Evolutionary conservation across 1,140 invertebrate genomes (phyloP).

Genomic region (Aphelenchoides fujianensis): DNA sequence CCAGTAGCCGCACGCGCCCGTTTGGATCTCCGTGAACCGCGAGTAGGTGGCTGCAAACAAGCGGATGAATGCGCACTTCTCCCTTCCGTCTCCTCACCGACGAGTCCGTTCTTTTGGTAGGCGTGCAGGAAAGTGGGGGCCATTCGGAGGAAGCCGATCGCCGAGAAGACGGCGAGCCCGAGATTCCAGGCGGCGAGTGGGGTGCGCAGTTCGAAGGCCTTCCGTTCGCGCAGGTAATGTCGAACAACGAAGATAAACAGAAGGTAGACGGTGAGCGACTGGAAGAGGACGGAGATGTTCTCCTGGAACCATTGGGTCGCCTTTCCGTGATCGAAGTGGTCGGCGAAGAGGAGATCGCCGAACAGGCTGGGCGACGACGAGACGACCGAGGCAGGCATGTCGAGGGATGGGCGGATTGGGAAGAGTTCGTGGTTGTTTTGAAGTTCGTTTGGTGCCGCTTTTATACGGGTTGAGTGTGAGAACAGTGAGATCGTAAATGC

Average conservation of each 20-base stretch:
- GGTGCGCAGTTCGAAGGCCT: not conserved
- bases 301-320: not conserved
- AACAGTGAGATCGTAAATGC: too few species aligned
- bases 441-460: too few species aligned
- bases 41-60: conserved; percentile 1
- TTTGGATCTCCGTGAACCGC: not conserved
- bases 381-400: too few species aligned
- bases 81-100: not conserved
- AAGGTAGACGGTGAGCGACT: not conserved
- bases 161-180: not conserved
- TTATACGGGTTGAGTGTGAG: too few species aligned
- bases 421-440: too few species aligned
- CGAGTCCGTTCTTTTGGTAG: not conserved
- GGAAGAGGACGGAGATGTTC: not conserved
- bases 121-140: not conserved
- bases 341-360: not conserved
- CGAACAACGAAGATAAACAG: not conserved
- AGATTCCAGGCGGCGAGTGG: not conserved
- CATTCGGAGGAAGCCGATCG: not conserved
- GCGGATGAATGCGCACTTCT: not conserved
- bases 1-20: not conserved
- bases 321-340: not conserved
- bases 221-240: not conserved
- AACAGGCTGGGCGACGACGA: not conserved
- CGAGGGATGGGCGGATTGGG: too few species aligned